Conservation (phyloP, 2,113 vertebrate species). For the Carollia perspicillata region DNA sequence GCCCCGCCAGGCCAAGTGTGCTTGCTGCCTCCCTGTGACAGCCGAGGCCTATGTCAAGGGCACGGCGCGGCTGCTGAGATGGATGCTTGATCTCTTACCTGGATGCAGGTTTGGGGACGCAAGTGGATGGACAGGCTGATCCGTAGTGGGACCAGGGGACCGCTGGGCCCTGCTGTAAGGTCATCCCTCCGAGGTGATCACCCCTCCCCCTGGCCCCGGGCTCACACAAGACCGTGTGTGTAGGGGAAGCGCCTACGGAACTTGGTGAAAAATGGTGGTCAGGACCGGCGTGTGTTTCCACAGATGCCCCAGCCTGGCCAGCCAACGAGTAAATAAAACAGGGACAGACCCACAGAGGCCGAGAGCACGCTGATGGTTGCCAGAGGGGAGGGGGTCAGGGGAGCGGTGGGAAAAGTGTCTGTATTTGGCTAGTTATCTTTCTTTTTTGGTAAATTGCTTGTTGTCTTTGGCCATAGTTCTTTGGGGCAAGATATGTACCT, state of each 20-base stretch:
- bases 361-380: background rate
- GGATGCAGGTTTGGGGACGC: accelerated
- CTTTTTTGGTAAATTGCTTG: background rate
- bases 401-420: background rate
- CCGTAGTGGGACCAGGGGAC: accelerated
- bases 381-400: background rate
- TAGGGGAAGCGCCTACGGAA: background rate
- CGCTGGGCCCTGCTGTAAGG: accelerated
- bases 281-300: accelerated
- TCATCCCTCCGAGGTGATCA: accelerated
- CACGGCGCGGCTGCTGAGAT: background rate
- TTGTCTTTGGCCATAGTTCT: background rate
- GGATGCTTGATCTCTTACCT: background rate
- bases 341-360: background rate
- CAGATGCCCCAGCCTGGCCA: background rate
- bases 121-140: background rate
- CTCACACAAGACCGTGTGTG: accelerated
- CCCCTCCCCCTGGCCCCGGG: accelerated
- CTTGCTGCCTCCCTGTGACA: background rate
- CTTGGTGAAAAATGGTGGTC: background rate
- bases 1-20: background rate
- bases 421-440: background rate
- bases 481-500: too few species aligned
- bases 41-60: accelerated
- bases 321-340: background rate